A percentile compares a stretch with the other conserved stretches of the same genome.
Conservation (phyloP, 2,113 vertebrate genomes). For the Apeltes quadracus region DNA sequence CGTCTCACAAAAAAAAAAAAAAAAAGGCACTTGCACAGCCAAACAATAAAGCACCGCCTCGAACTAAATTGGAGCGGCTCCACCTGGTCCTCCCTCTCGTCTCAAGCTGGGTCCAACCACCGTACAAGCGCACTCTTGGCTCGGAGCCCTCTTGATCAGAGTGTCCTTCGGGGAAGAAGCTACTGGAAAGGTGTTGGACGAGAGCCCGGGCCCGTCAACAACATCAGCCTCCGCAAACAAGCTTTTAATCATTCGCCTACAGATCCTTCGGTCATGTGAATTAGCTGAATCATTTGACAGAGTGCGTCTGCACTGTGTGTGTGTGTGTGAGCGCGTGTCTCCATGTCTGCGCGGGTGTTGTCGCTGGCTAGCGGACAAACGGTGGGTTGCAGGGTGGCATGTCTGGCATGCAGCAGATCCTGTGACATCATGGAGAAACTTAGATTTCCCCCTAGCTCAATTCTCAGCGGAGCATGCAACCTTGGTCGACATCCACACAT, state of each 20-base stretch:
- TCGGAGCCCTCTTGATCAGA: neutral
- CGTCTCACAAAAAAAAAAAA: constrained; percentile 56
- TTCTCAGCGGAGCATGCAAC: constrained; percentile 48
- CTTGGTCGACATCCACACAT: constrained; percentile 27
- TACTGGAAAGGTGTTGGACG: constrained; percentile 51
- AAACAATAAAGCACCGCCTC: constrained; percentile 37
- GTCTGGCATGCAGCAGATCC: constrained; percentile 54
- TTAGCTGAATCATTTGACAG: constrained; percentile 47
- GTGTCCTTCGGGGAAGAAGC: constrained; percentile 26
- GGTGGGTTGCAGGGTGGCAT: constrained; percentile 43
- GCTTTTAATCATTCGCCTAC: constrained; percentile 59
- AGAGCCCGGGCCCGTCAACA: constrained; percentile 35
- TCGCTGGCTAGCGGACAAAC: constrained; percentile 21
- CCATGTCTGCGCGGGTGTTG: neutral
- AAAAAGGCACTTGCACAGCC: constrained; percentile 33
- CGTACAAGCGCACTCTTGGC: constrained; percentile 28
- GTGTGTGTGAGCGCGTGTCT: neutral
- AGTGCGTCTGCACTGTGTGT: neutral
- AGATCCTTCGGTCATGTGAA: constrained; percentile 54
- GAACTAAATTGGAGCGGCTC: constrained; percentile 41
- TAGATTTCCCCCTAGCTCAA: constrained; percentile 37
- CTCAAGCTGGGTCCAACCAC: constrained; percentile 23
- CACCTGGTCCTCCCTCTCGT: constrained; percentile 44
- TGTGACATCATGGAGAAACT: constrained; percentile 77
- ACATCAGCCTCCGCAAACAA: constrained; percentile 35